phyloP scores from a whole-genome alignment of 2,113 vertebrate genomes.

The Mirounga angustirostris region DNA sequence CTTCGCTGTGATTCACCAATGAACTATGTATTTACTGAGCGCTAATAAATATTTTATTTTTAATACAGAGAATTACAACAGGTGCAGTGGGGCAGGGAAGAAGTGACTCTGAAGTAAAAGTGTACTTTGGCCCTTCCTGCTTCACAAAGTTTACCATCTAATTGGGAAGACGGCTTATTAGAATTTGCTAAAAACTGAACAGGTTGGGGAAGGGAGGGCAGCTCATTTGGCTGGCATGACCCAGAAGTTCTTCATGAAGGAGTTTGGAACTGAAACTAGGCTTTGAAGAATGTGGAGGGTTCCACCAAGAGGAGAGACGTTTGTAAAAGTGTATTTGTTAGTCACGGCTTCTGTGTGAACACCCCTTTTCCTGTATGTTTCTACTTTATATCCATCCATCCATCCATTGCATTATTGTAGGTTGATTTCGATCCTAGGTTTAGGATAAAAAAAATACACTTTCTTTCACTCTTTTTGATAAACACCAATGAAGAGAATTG shows the following conservation, averaged over 20 bases:
- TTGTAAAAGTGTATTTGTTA: neutral
- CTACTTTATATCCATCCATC: neutral
- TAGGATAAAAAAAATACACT: neutral
- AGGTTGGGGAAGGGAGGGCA: neutral
- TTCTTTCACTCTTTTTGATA: conserved; percentile 8
- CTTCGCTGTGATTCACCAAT: neutral
- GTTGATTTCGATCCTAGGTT: neutral
- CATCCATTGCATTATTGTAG: neutral
- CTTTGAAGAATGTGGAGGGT: neutral
- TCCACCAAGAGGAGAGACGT: neutral
- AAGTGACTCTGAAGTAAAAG: neutral
- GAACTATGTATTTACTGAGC: neutral
- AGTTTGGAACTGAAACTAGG: neutral
- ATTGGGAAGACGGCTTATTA: neutral
- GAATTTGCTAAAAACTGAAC: neutral
- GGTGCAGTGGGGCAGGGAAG: neutral
- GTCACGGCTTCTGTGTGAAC: neutral
- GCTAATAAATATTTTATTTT: conserved; percentile 40
- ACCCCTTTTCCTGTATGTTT: neutral
- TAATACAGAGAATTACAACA: neutral
- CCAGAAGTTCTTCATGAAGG: conserved; percentile 11
- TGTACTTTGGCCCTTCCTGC: neutral
- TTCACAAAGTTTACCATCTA: neutral
- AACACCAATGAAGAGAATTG: neutral
- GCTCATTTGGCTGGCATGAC: neutral